Conservation (phyloP, 2,888 invertebrate species). For the Pachycephus smyrnensis region DNA sequence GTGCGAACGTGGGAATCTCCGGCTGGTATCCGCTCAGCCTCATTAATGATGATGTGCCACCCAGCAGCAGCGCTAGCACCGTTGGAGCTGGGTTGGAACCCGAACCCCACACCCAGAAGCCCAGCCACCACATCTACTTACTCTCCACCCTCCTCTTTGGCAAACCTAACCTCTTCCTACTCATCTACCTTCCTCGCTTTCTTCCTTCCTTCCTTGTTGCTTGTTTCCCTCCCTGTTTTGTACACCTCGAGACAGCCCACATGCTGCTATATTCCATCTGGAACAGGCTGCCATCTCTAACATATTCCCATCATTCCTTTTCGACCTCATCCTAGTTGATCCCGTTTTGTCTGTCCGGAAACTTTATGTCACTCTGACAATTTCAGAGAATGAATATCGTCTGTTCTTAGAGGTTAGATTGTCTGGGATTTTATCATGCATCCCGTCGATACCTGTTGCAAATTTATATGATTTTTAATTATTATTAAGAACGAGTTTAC, state of each 20-base stretch:
- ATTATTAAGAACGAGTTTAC: background rate
- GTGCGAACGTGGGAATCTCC: conserved; percentile 61
- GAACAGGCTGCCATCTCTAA: background rate
- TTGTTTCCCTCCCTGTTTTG: conserved; percentile 43
- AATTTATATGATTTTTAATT: background rate
- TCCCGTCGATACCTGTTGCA: background rate
- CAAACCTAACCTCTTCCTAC: conserved; percentile 48
- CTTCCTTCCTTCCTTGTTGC: conserved; percentile 66
- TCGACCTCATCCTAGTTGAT: background rate
- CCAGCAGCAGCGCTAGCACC: conserved; percentile 68
- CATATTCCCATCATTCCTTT: background rate
- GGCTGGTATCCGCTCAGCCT: conserved; percentile 70
- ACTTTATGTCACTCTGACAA: background rate
- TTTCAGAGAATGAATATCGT: background rate
- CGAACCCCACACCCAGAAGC: conserved; percentile 27
- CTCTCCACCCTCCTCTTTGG: conserved; percentile 44
- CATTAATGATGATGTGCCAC: conserved; percentile 85
- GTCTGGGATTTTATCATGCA: background rate
- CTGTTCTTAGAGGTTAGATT: too few relatives aligned
- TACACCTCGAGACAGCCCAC: conserved; percentile 39
- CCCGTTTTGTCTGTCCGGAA: background rate
- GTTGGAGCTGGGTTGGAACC: conserved; percentile 17
- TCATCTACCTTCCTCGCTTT: conserved; percentile 51
- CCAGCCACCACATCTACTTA: conserved; percentile 36
- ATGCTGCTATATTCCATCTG: background rate